A percentile compares a stretch with the other conserved stretches of the same genome.
Evolutionary conservation across 2,113 vertebrate genomes (phyloP).

Genomic region (Stegostoma tigrinum): DNA sequence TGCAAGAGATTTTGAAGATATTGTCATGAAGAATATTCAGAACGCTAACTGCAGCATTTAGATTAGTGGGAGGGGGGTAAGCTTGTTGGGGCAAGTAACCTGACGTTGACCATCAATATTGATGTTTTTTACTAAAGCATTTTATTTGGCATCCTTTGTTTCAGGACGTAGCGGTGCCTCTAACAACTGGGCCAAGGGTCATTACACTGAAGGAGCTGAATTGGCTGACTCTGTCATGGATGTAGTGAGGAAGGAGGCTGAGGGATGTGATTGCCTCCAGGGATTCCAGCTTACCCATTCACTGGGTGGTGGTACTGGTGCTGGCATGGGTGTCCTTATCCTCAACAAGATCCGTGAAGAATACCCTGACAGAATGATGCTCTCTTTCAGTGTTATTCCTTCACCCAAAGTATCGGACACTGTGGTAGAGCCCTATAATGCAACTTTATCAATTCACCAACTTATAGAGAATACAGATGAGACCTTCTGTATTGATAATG

Average conservation of each 20-base stretch:
- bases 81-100: background rate
- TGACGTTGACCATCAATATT: background rate
- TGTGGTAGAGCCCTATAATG: slow-evolving; percentile 38
- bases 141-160: slow-evolving; percentile 20
- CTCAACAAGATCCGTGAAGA: slow-evolving; percentile 38
- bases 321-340: slow-evolving; percentile 33
- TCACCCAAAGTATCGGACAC: slow-evolving; percentile 35
- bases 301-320: slow-evolving; percentile 32
- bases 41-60: background rate
- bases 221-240: slow-evolving; percentile 23
- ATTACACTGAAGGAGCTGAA: slow-evolving; percentile 38
- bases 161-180: slow-evolving; percentile 20
- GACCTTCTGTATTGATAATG: slow-evolving; percentile 37
- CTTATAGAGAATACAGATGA: slow-evolving; percentile 35
- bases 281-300: slow-evolving; percentile 36
- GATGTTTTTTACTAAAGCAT: background rate
- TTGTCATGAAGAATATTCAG: background rate
- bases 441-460: slow-evolving; percentile 32
- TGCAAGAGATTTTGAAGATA: background rate
- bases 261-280: slow-evolving; percentile 35
- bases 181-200: slow-evolving; percentile 38
- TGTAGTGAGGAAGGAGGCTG: slow-evolving; percentile 35
- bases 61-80: background rate
- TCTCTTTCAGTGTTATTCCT: slow-evolving; percentile 29
- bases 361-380: slow-evolving; percentile 37